Base-by-base conservation (phyloP, 1,140 invertebrate species). In the Drosophila lini region DNA sequence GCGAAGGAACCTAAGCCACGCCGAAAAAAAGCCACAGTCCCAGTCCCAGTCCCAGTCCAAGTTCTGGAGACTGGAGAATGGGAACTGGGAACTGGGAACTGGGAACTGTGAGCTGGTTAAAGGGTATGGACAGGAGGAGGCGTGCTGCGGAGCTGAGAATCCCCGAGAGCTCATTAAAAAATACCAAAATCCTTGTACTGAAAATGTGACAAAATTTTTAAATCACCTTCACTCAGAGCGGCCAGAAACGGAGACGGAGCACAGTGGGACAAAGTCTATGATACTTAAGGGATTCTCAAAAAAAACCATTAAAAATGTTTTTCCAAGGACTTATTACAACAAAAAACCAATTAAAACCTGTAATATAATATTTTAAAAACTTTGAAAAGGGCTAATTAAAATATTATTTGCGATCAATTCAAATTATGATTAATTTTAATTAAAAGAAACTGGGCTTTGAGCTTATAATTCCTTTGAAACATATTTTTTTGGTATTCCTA, bases 151-250 rank as follows among this genome's bases (percentile, higher is more conserved):
- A 41, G 64, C 25, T 59, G 76, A 84, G 84, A 89, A 90, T 89
- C 81, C 85, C 78, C 86, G 81, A 90, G 85, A 90, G 85, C 85
- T 90, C 85, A 90, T 90, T 90, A 90, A 91, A 91, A 91, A 91
- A 91, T 91, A 91, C 90, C 90, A 91, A 91, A 91, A 91, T 91
- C 90, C 88, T 89, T 81, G 88, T 90, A 80, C 84, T 80, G 90
- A 91, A 90, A 91, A 91, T 91, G 90, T 91, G 90, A 91, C 90
- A 91, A 91, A 91, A 91, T 91, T 91, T 91, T 91, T 85, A 91
- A 91, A 91, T 91, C 83, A 91, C 90, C 89, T 90, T 90, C 85
- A 84, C 84, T 89, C 84, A 85, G 81, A 41, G 61, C 59, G 58
- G 44, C 63, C 62, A 57, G 22, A 71, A 45, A 63, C 62, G 40